phyloP scores from a whole-genome alignment of 2,888 invertebrate genomes.

The Azorinus chamasolen region DNA sequence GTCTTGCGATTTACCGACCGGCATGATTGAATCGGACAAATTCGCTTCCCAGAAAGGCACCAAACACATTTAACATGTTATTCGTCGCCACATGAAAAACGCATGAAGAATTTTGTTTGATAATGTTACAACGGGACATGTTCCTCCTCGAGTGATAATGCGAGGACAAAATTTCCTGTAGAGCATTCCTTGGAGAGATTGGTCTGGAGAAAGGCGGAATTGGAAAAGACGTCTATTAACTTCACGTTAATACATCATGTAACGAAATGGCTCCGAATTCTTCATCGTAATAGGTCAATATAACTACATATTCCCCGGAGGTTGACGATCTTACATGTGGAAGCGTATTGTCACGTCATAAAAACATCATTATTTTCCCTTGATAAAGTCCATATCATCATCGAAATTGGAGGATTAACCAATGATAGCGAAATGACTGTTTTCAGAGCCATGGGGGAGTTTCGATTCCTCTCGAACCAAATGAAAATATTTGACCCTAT shows the following conservation, averaged over 20 bases:
- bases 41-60: too few relatives aligned
- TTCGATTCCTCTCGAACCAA: constrained; percentile 40
- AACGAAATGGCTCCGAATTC: constrained; percentile 57
- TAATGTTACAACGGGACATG: too few relatives aligned
- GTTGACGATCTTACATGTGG: constrained; percentile 41
- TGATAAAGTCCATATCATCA: constrained; percentile 64
- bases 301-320: constrained; percentile 54
- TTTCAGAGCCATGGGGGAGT: constrained; percentile 23
- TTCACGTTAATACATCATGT: constrained; percentile 61
- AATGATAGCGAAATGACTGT: constrained; percentile 55
- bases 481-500: constrained; percentile 69
- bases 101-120: too few relatives aligned
- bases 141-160: too few relatives aligned
- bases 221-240: constrained; percentile 54
- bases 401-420: constrained; percentile 61
- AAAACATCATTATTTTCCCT: constrained; percentile 67
- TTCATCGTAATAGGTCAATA: constrained; percentile 66
- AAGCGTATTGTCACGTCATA: constrained; percentile 62
- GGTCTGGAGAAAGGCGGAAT: constrained; percentile 12
- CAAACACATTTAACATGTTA: too few relatives aligned
- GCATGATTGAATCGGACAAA: too few relatives aligned
- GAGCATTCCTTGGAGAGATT: too few relatives aligned
- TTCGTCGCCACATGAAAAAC: too few relatives aligned
- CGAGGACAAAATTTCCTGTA: too few relatives aligned
- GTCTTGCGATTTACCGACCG: too few relatives aligned